A percentile compares a stretch with the other conserved stretches of the same genome.
Evolutionary conservation across 64 coral and sea anemone species (phyloP).

Genomic region (Trachythela sp.): DNA sequence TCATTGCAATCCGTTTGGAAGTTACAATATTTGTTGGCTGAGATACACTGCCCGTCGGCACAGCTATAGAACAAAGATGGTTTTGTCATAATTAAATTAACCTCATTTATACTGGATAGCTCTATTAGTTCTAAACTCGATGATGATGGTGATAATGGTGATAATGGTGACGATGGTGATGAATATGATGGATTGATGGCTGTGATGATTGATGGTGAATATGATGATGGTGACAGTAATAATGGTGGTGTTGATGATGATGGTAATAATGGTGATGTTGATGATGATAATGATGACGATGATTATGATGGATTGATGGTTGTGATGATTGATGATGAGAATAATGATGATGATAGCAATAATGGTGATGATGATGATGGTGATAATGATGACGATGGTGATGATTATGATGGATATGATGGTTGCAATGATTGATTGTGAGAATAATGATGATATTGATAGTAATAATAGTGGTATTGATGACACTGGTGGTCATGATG

Average conservation of each 20-base stretch:
- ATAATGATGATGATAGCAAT: background rate
- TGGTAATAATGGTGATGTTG: background rate
- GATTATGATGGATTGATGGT: background rate
- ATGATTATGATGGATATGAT: background rate
- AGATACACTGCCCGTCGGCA: conserved; percentile 57
- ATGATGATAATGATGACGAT: background rate
- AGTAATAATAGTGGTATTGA: background rate
- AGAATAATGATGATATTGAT: background rate
- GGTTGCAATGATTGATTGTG: too few relatives aligned
- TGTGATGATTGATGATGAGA: background rate
- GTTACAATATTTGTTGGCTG: conserved; percentile 53
- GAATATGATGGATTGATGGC: background rate
- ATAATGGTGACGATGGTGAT: background rate
- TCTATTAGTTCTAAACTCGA: too few relatives aligned
- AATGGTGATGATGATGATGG: background rate
- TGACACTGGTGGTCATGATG: background rate
- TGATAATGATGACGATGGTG: background rate
- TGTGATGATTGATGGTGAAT: background rate
- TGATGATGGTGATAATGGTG: background rate
- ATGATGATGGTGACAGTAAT: background rate
- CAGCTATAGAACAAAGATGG: conserved; percentile 45
- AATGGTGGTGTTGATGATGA: background rate
- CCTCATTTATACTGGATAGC: too few relatives aligned
- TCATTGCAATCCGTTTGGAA: conserved; percentile 73
- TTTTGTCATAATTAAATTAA: too few relatives aligned